These are phyloP conservation scores for Phrynosoma blainvillii DNA, from an alignment of 2,113 vertebrate genomes.

Conservation along the genomic window DNA sequence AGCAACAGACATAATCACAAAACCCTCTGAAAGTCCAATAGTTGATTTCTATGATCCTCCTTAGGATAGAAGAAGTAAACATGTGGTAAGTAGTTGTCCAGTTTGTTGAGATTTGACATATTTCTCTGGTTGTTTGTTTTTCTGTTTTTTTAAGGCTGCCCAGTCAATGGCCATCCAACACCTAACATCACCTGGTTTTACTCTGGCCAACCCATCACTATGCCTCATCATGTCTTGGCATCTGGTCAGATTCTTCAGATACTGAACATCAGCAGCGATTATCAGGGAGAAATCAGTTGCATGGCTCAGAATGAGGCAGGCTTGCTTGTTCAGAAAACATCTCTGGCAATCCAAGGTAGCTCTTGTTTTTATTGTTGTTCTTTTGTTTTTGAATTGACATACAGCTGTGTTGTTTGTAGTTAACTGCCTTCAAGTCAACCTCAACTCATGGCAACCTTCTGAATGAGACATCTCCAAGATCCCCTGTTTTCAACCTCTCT, in stretches of 20 bases:
- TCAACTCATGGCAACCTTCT: too few species aligned
- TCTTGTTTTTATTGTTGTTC: too few species aligned
- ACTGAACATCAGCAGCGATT: constrained; percentile 68
- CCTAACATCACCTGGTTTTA: constrained; percentile 82
- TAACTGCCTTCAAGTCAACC: too few species aligned
- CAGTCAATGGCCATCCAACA: constrained; percentile 74
- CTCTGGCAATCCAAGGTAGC: constrained; percentile 76
- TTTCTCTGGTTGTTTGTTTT: not conserved
- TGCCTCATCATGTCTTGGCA: constrained; percentile 67
- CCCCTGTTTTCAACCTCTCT: too few species aligned
- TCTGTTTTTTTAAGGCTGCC: constrained; percentile 74
- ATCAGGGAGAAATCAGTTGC: constrained; percentile 78
- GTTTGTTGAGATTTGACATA: not conserved
- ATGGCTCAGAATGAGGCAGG: constrained; percentile 82
- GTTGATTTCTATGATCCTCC: not conserved
- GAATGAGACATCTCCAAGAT: too few species aligned
- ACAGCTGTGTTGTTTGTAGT: too few species aligned
- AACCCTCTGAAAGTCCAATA: not conserved
- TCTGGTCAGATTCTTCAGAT: constrained; percentile 76
- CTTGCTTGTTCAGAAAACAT: constrained; percentile 64
- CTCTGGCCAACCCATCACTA: constrained; percentile 64
- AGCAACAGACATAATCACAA: not conserved
- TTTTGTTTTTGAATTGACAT: not conserved
- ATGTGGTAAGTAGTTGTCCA: not conserved
- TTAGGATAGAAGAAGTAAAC: too few species aligned